Evolutionary conservation across 2,888 invertebrate genomes (phyloP).

Genomic region (Notodonta dromedarius): DNA sequence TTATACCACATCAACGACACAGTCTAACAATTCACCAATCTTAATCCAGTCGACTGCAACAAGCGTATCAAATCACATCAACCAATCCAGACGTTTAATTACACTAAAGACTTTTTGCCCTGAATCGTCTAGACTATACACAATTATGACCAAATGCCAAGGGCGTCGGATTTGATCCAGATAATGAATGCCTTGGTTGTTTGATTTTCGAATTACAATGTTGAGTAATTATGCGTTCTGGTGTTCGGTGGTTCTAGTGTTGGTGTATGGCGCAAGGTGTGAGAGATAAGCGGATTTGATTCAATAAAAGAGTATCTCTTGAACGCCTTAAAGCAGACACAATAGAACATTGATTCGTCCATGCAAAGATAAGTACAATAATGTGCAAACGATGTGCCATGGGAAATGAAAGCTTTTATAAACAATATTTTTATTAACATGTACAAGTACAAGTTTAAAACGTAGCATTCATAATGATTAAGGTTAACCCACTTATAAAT

Average conservation of each 20-base stretch:
- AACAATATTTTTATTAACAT: too few species aligned
- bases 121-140: not conserved
- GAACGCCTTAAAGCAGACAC: too few species aligned
- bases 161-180: slow-evolving; percentile 5
- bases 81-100: slow-evolving; percentile 7
- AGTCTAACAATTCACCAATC: slow-evolving; percentile 7
- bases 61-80: slow-evolving; percentile 32
- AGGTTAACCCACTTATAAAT: too few species aligned
- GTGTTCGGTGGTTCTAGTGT: not conserved
- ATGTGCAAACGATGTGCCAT: too few species aligned
- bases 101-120: not conserved
- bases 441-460: too few species aligned
- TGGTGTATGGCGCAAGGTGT: not conserved
- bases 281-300: not conserved
- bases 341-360: too few species aligned
- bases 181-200: not conserved
- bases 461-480: too few species aligned
- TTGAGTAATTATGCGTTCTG: slow-evolving; percentile 3
- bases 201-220: slow-evolving; percentile 1
- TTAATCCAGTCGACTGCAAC: slow-evolving; percentile 3
- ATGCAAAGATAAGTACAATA: too few species aligned
- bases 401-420: too few species aligned
- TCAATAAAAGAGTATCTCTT: too few species aligned
- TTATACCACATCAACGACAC: not conserved
- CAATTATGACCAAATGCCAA: slow-evolving; percentile 5